These are phyloP conservation scores for Clangula hyemalis DNA, from an alignment of 2,797 vertebrate genomes.

Conservation along the genomic window DNA sequence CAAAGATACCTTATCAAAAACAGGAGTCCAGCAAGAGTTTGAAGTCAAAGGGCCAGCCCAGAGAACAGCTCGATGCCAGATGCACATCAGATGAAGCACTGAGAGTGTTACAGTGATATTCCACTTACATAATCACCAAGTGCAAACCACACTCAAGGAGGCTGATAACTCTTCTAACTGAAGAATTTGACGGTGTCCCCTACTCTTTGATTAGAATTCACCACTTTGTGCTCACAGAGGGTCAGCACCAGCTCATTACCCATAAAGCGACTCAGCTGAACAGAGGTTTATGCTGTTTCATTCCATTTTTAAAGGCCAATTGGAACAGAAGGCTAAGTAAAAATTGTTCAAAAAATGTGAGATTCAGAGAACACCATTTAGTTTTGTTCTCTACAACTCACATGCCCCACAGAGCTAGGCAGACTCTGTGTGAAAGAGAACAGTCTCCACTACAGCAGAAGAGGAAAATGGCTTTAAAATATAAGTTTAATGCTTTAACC, in stretches of 20 bases:
- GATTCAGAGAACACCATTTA: not conserved
- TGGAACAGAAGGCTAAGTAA: not conserved
- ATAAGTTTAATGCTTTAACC: not conserved
- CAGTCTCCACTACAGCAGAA: not conserved
- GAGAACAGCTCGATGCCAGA: not conserved
- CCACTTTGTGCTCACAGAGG: not conserved
- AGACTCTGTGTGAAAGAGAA: not conserved
- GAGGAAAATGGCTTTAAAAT: not conserved
- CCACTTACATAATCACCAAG: not conserved
- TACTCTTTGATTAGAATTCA: not conserved
- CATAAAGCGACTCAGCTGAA: not conserved
- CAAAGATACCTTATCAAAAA: not conserved
- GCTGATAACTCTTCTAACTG: not conserved
- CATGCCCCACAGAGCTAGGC: not conserved
- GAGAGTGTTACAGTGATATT: not conserved
- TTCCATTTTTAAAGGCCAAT: not conserved
- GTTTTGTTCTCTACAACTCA: not conserved
- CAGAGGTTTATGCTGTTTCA: not conserved
- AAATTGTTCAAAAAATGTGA: not conserved
- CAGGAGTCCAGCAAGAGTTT: not conserved
- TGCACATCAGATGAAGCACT: fast-evolving
- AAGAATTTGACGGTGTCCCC: not conserved
- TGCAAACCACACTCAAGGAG: not conserved
- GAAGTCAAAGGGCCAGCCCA: fast-evolving
- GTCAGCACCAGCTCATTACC: not conserved